Percentiles rank a stretch among this genome's conserved stretches.
phyloP scores from a whole-genome alignment of 2,888 invertebrate species.

The Eurytoma californica region DNA sequence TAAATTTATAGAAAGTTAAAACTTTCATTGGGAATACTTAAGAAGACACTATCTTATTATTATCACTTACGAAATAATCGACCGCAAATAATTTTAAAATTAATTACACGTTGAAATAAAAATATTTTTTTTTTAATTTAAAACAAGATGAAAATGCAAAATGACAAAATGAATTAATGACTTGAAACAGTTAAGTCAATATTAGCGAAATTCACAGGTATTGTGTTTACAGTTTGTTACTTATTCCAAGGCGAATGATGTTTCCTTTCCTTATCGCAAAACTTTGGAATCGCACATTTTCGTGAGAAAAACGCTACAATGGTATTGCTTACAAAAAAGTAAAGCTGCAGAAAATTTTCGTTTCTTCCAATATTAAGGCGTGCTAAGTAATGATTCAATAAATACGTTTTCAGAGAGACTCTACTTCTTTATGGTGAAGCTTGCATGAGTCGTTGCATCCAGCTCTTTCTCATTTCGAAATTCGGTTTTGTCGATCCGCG shows the following conservation, averaged over 20 bases:
- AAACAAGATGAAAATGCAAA: no score
- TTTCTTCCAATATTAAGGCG: background rate
- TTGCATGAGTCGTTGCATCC: slow-evolving; percentile 74
- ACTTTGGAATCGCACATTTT: background rate
- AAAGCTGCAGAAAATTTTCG: slow-evolving; percentile 8
- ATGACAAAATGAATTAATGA: no score
- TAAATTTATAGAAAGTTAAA: background rate
- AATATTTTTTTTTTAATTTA: no score
- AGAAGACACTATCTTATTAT: background rate
- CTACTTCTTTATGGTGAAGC: slow-evolving; percentile 72
- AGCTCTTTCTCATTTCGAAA: slow-evolving; percentile 82
- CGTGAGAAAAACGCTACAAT: background rate
- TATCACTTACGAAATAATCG: no score
- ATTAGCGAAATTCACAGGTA: background rate
- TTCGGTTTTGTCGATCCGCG: slow-evolving; percentile 83
- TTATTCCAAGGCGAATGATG: no score
- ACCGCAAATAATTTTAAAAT: no score
- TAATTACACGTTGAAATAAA: no score
- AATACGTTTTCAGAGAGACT: slow-evolving; percentile 36
- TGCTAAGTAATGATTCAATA: slow-evolving; percentile 45
- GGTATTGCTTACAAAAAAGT: background rate
- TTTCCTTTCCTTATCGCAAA: background rate
- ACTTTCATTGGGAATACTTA: background rate
- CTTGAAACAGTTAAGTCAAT: background rate
- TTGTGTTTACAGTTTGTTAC: no score